Percentiles rank a stretch among this genome's conserved stretches.
Evolutionary conservation across 1,140 invertebrate genomes (phyloP).

Genomic region (Globodera rostochiensis): DNA sequence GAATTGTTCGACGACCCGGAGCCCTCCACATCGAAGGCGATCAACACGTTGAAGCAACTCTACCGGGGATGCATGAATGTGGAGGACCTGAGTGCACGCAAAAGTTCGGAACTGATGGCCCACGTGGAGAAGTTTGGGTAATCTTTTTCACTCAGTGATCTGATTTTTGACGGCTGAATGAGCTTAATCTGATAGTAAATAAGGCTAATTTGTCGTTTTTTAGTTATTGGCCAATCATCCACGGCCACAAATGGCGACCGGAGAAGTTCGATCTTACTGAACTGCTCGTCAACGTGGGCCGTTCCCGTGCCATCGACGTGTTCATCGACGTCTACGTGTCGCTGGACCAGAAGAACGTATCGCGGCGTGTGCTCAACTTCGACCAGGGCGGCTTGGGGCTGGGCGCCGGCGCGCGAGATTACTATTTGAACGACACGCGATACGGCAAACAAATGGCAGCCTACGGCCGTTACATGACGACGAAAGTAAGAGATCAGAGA

Average conservation of each 20-base stretch:
- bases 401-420: constrained; percentile 55
- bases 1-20: constrained; percentile 46
- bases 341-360: constrained; percentile 51
- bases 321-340: constrained; percentile 55
- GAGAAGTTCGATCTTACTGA: constrained; percentile 50
- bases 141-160: not conserved
- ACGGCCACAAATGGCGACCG: constrained; percentile 35
- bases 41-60: constrained; percentile 48
- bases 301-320: constrained; percentile 44
- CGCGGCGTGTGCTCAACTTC: constrained; percentile 46
- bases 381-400: constrained; percentile 59
- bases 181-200: not conserved
- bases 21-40: constrained; percentile 42
- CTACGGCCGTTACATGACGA: constrained; percentile 52
- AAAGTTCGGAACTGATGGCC: constrained; percentile 31
- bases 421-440: constrained; percentile 61
- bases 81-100: constrained; percentile 33
- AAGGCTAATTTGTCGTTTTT: not conserved
- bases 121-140: constrained; percentile 8
- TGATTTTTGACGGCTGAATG: not conserved
- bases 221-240: constrained; percentile 49
- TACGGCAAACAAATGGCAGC: constrained; percentile 62
- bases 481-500: constrained; percentile 25
- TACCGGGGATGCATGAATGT: constrained; percentile 53
- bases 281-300: constrained; percentile 46